phyloP scores from a whole-genome alignment of 2,797 vertebrate species.

The Dryobates pubescens region DNA sequence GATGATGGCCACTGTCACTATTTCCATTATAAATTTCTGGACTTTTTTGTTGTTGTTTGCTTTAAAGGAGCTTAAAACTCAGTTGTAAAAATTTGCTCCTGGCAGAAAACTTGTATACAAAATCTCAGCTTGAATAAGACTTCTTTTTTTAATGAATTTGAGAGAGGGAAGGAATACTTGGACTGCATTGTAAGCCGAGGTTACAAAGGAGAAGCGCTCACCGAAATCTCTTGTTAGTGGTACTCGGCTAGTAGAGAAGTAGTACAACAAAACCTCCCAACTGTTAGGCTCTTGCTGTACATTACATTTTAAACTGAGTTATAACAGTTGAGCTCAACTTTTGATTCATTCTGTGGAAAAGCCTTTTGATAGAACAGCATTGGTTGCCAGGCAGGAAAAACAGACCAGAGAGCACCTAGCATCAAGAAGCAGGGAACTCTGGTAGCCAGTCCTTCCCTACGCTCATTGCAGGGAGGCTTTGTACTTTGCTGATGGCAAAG shows the following conservation, averaged over 20 bases:
- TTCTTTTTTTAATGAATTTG: slow-evolving; percentile 53
- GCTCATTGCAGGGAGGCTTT: background rate
- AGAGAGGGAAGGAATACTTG: background rate
- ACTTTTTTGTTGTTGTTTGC: slow-evolving; percentile 1
- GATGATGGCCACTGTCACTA: slow-evolving; percentile 63
- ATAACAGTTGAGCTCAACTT: background rate
- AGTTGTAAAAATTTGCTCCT: slow-evolving; percentile 77
- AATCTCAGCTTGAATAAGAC: slow-evolving; percentile 50
- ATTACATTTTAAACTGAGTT: background rate
- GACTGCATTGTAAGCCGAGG: slow-evolving; percentile 2
- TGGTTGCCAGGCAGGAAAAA: background rate
- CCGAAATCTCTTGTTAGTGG: background rate
- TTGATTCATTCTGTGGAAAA: background rate
- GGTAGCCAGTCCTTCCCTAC: background rate
- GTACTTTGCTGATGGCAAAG: background rate
- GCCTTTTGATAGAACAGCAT: background rate
- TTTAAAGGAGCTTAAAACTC: slow-evolving; percentile 68
- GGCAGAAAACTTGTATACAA: slow-evolving; percentile 71
- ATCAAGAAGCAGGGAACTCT: background rate
- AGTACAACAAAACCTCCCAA: background rate
- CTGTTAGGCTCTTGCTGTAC: background rate
- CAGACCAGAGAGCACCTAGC: background rate
- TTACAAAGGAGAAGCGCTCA: background rate
- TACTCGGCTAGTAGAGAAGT: background rate
- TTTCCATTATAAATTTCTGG: slow-evolving; percentile 77